Conservation (phyloP, 2,797 vertebrate species). For the Diceros bicornis region DNA sequence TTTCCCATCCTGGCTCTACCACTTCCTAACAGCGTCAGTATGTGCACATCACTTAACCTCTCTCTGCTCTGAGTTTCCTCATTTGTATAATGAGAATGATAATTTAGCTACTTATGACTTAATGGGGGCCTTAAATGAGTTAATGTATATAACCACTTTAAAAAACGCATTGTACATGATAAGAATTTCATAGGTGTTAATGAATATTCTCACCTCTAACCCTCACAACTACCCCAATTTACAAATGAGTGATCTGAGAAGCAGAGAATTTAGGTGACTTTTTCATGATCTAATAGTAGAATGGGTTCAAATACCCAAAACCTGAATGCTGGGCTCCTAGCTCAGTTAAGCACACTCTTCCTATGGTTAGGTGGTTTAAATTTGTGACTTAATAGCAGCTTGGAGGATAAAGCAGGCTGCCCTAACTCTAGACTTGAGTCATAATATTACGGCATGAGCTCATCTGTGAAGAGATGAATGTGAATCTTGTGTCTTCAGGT, state of each 20-base stretch:
- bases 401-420: not conserved
- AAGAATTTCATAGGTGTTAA: not conserved
- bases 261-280: not conserved
- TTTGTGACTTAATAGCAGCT: not conserved
- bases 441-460: not conserved
- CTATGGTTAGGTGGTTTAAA: not conserved
- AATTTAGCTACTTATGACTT: not conserved
- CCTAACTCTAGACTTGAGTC: not conserved
- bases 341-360: not conserved
- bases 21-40: not conserved
- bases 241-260: not conserved
- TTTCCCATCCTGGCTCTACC: not conserved
- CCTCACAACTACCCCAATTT: not conserved
- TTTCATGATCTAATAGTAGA: not conserved
- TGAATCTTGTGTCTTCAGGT: not conserved
- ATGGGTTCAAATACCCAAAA: not conserved
- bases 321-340: not conserved
- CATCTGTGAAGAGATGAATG: not conserved
- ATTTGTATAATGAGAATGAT: not conserved
- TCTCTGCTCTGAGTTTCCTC: not conserved
- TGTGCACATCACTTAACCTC: not conserved
- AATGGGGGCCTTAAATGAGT: not conserved
- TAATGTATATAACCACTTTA: not conserved
- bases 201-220: not conserved
- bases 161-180: not conserved